These are phyloP conservation scores for Cryptoprocta ferox DNA, from an alignment of 2,797 vertebrate genomes.

Conservation along the genomic window DNA sequence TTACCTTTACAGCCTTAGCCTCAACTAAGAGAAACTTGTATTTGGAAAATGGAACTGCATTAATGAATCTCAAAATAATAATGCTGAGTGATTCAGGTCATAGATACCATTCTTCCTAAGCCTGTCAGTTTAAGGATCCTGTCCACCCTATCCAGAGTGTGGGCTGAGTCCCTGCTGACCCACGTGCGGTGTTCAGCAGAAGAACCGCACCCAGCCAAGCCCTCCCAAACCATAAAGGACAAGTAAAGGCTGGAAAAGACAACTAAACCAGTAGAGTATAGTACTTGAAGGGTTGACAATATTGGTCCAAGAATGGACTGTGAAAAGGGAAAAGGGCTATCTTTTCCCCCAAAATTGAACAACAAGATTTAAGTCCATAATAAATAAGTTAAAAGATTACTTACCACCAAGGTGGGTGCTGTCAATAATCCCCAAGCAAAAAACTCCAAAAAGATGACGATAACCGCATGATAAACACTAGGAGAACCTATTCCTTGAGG, in stretches of 20 bases:
- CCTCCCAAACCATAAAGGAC: neutral
- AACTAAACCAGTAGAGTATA: neutral
- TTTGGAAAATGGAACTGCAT: neutral
- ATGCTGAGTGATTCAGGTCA: neutral
- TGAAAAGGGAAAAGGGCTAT: neutral
- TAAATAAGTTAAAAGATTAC: slow-evolving; percentile 77
- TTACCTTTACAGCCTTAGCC: neutral
- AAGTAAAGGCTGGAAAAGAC: neutral
- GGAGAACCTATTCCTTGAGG: slow-evolving; percentile 92
- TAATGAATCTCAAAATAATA: slow-evolving; percentile 10
- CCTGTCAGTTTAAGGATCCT: neutral
- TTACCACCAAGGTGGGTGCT: slow-evolving; percentile 95
- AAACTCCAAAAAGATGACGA: slow-evolving; percentile 99
- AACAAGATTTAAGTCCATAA: neutral
- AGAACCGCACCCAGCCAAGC: neutral
- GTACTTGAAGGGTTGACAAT: neutral
- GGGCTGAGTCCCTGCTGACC: neutral
- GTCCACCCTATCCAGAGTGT: neutral
- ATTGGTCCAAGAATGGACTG: neutral
- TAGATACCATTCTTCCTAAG: neutral
- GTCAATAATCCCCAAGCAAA: slow-evolving; percentile 98
- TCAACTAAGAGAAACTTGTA: slow-evolving; percentile 17
- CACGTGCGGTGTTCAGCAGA: neutral
- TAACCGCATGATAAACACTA: slow-evolving; percentile 95
- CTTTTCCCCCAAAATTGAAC: neutral